Evolutionary conservation across 2,888 invertebrate species (phyloP).

Genomic region (Heliconius charithonia): DNA sequence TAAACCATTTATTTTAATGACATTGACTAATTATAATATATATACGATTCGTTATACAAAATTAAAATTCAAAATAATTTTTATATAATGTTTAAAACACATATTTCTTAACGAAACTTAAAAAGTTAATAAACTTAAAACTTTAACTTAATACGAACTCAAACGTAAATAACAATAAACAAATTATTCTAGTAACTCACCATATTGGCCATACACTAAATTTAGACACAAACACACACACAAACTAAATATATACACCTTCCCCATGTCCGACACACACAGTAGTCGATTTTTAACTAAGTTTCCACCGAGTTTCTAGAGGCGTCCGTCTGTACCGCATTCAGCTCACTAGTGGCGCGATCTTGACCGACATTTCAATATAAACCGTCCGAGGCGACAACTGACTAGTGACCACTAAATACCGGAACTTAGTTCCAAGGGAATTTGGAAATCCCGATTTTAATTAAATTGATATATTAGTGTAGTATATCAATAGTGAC

Average conservation of each 20-base stretch:
- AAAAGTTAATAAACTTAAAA: background rate
- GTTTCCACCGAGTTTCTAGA: constrained; percentile 31
- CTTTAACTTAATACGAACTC: background rate
- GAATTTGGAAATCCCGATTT: constrained; percentile 25
- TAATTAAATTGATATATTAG: background rate
- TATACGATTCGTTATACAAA: background rate
- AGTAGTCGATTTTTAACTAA: constrained; percentile 19
- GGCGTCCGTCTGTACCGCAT: constrained; percentile 28
- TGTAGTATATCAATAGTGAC: background rate
- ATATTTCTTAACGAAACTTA: background rate
- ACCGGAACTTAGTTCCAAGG: constrained; percentile 44
- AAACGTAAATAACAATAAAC: background rate
- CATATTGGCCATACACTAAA: constrained; percentile 63
- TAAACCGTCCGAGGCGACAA: constrained; percentile 46
- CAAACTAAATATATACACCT: constrained; percentile 52
- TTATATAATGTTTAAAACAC: background rate
- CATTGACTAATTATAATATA: background rate
- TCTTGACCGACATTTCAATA: constrained; percentile 50
- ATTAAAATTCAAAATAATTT: background rate
- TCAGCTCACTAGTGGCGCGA: constrained; percentile 38
- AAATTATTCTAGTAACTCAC: constrained; percentile 56
- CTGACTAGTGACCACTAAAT: constrained; percentile 8
- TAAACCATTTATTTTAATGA: background rate
- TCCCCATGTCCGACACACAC: constrained; percentile 40
- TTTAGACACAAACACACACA: constrained; percentile 63